Evolutionary conservation across 2,797 vertebrate genomes (phyloP).

Genomic region (Syngnathus acus): DNA sequence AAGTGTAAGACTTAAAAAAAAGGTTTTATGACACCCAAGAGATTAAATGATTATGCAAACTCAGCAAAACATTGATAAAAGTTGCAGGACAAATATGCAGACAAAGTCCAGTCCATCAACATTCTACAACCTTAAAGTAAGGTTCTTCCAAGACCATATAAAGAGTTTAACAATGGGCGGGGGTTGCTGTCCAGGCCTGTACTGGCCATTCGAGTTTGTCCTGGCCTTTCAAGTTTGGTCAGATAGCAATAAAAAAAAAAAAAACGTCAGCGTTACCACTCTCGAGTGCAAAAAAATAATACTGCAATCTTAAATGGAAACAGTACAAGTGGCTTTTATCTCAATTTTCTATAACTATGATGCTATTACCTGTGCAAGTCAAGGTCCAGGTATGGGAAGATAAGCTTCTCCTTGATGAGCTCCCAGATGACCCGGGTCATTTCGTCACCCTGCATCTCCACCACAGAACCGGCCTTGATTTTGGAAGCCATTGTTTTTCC

Average conservation of each 20-base stretch:
- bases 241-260: too few species aligned
- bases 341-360: too few species aligned
- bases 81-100: not conserved
- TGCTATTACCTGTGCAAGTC: constrained; percentile 88
- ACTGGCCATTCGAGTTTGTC: too few species aligned
- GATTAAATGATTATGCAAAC: not conserved
- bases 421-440: constrained; percentile 99
- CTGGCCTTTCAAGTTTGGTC: too few species aligned
- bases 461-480: constrained; percentile 87
- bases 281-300: too few species aligned
- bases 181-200: too few species aligned
- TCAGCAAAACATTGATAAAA: not conserved
- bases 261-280: too few species aligned
- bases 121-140: not conserved
- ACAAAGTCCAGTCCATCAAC: not conserved
- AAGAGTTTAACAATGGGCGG: too few species aligned
- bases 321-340: too few species aligned
- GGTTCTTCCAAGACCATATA: not conserved
- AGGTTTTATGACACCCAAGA: not conserved
- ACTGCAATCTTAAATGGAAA: too few species aligned
- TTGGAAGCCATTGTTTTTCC: constrained; percentile 53
- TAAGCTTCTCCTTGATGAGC: constrained; percentile 93
- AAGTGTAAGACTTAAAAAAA: not conserved
- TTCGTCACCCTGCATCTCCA: constrained; percentile 98
- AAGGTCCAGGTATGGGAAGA: constrained; percentile 89